Evolutionary conservation across 1,140 invertebrate species (phyloP), one percentile per base, ranked within the genome.

Genomic region (Apis cerana): DNA sequence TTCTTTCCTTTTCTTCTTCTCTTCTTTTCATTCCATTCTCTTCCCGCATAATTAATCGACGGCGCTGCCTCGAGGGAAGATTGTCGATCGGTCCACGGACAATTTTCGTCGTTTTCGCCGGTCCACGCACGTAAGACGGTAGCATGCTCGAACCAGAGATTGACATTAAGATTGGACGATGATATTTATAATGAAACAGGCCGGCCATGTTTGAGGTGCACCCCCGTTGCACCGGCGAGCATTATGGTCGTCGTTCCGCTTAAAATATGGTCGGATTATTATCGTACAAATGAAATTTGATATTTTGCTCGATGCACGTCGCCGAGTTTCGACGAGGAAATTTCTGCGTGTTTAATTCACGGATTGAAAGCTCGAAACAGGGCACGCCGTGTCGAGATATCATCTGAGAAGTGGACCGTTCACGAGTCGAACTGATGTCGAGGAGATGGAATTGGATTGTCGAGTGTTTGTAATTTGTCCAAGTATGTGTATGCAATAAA

Each of bases 111-210:
- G 84, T 89, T 86, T 86, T 84, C 75, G 76, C 82, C 68, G 70
- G 81, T 77, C 80, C 43, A 81, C 48, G 48, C 48, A 89, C 91
- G 90, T 91, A 91, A 91, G 87, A 92, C 91, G 72, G 90, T 92
- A 91, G 91, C 91, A 15, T 74, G 69, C 71, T 79, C 72, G 62
- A 27, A 71, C 76, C 70, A 74, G 61, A 83, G 83, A 91, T 91
- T 91, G 81, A 83, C 89, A 90, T 91, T 89, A 91, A 91, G 90
- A 92, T 91, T 91, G 76, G 71, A 67, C 23, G 67, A 23, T 52
- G 65, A 67, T 65, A 59, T 75, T 86, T 83, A 75, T 80, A 80
- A 75, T n/a, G 78, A 75, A 75, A 80, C 72, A 59, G 58, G 76
- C 75, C 50, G 75, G 15, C 70, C 71, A 13, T 17, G 79, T 62